phyloP scores from a whole-genome alignment of 2,797 vertebrate species.

The Percopsis omiscomaycus region DNA sequence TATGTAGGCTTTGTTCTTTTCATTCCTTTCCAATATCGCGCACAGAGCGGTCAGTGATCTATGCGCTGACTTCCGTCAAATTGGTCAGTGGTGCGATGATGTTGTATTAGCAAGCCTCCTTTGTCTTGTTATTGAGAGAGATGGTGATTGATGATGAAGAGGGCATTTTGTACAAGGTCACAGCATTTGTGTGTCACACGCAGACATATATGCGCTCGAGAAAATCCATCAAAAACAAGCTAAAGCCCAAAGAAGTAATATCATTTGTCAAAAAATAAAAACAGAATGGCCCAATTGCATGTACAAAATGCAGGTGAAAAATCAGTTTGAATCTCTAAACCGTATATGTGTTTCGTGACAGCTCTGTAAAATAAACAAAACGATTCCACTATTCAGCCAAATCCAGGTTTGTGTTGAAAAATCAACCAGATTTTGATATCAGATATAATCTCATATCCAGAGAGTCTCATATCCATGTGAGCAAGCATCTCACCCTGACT shows the following conservation, averaged over 20 bases:
- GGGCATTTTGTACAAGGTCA: slow-evolving; percentile 66
- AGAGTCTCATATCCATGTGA: neutral
- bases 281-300: neutral
- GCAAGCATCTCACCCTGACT: slow-evolving; percentile 18
- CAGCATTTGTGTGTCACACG: slow-evolving; percentile 28
- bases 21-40: slow-evolving; percentile 29
- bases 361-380: neutral
- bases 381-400: too few species aligned
- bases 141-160: slow-evolving; percentile 62
- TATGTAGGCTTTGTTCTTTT: slow-evolving; percentile 14
- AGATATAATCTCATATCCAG: neutral
- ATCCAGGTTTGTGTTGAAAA: neutral
- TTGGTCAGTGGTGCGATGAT: slow-evolving; percentile 72
- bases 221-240: slow-evolving; percentile 23
- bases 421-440: slow-evolving; percentile 26
- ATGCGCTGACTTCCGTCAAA: slow-evolving; percentile 69
- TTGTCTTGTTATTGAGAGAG: slow-evolving; percentile 69
- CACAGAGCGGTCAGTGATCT: slow-evolving; percentile 48
- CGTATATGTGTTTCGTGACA: neutral
- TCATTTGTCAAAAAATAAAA: neutral
- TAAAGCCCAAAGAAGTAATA: slow-evolving; percentile 8
- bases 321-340: slow-evolving; percentile 11
- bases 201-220: slow-evolving; percentile 44
- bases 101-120: slow-evolving; percentile 64
- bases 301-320: slow-evolving; percentile 9